Conservation (phyloP, 1,140 invertebrate species). For the Pachypeltis micranthus region DNA sequence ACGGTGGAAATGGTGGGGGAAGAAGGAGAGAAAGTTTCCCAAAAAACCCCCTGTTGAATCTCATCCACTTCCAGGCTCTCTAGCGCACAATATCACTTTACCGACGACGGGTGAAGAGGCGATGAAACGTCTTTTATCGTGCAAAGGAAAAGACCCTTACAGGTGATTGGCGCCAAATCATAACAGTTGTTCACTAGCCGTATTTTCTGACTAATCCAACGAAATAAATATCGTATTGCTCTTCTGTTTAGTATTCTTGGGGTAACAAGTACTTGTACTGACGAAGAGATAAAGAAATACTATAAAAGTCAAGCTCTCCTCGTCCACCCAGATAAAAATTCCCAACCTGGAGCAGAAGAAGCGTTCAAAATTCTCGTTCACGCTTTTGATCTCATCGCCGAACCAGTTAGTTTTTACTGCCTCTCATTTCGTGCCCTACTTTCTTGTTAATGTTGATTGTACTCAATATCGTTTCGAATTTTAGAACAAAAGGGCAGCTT, state of each 20-base stretch:
- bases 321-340: constrained; percentile 92
- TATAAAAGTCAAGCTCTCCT: constrained; percentile 81
- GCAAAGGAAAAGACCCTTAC: constrained; percentile 90
- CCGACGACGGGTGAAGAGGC: constrained; percentile 86
- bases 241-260: constrained; percentile 63
- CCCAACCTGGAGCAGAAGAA: constrained; percentile 85
- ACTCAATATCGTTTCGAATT: constrained; percentile 25
- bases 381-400: constrained; percentile 87
- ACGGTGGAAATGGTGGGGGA: background rate
- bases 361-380: constrained; percentile 90
- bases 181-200: too few species aligned
- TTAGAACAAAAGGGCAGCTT: constrained; percentile 64
- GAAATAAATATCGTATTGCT: constrained; percentile 9
- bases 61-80: constrained; percentile 38
- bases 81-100: constrained; percentile 67
- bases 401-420: constrained; percentile 67
- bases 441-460: background rate
- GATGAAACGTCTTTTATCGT: constrained; percentile 80
- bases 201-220: too few species aligned
- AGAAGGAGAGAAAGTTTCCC: background rate
- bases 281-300: constrained; percentile 89
- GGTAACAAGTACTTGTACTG: constrained; percentile 69
- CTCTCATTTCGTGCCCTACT: too few species aligned
- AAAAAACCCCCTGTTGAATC: constrained; percentile 12
- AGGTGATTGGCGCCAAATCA: constrained; percentile 39